phyloP scores from a whole-genome alignment of 1,140 invertebrate species.

The Araneus ventricosus region DNA sequence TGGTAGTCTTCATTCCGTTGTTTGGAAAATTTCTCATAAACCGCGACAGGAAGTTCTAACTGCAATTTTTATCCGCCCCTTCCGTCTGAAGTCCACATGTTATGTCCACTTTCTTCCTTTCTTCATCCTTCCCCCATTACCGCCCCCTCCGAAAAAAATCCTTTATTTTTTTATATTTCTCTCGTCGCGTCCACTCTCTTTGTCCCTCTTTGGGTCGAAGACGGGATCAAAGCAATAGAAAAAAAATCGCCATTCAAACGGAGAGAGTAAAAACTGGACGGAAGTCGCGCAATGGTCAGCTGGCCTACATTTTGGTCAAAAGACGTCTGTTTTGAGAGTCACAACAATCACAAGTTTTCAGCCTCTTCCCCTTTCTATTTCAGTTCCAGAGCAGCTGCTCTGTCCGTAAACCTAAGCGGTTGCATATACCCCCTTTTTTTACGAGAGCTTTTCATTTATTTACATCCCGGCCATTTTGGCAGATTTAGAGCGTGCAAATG shows the following conservation, averaged over 20 bases:
- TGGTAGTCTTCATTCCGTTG: no score
- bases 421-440: slow-evolving; percentile 6
- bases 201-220: slow-evolving; percentile 5
- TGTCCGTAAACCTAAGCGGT: background rate
- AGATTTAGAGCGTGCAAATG: slow-evolving; percentile 21
- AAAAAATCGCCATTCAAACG: slow-evolving; percentile 29
- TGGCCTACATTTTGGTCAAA: slow-evolving; percentile 45
- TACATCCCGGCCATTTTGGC: slow-evolving; percentile 1
- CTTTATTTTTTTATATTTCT: background rate
- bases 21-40: background rate
- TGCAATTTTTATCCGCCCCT: background rate
- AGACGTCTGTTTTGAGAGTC: background rate
- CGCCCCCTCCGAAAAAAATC: background rate
- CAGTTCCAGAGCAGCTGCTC: slow-evolving; percentile 32
- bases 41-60: background rate
- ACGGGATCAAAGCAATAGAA: background rate
- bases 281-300: slow-evolving; percentile 39
- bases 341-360: slow-evolving; percentile 30
- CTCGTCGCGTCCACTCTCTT: background rate
- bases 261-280: slow-evolving; percentile 17
- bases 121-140: background rate
- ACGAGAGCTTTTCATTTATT: background rate
- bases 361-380: background rate
- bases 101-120: background rate
- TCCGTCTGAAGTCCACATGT: slow-evolving; percentile 8